These are phyloP conservation scores for Leptodactylus fuscus DNA, from an alignment of 2,113 vertebrate species.

Conservation along the genomic window DNA sequence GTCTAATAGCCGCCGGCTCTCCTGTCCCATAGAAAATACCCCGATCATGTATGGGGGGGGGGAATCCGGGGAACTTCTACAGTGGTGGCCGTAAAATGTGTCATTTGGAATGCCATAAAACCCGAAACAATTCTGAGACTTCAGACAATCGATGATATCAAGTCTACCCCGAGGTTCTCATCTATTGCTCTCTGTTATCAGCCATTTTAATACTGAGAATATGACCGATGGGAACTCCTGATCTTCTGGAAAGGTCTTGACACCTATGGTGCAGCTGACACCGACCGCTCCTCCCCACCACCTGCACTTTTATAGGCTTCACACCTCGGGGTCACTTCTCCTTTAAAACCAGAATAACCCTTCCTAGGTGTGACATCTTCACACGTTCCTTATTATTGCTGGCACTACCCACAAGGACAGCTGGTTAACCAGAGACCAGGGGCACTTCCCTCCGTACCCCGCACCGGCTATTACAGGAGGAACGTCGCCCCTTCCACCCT, in stretches of 20 bases:
- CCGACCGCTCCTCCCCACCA: not conserved
- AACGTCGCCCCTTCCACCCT: not conserved
- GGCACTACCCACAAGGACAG: not conserved
- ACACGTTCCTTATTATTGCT: not conserved
- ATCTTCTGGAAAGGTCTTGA: not conserved
- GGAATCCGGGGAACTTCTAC: too few species aligned
- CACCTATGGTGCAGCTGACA: not conserved
- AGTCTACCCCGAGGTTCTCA: too few species aligned
- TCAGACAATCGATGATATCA: too few species aligned
- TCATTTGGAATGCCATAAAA: too few species aligned
- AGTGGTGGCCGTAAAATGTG: too few species aligned
- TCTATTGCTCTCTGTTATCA: not conserved
- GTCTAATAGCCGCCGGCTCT: too few species aligned
- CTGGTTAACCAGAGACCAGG: constrained; percentile 13
- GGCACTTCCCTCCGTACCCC: not conserved
- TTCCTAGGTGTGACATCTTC: not conserved
- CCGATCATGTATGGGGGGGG: too few species aligned
- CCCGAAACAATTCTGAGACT: too few species aligned
- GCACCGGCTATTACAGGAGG: not conserved
- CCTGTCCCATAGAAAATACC: too few species aligned
- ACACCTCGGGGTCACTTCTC: not conserved
- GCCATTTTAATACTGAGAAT: not conserved
- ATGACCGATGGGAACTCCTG: not conserved
- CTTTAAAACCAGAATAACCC: not conserved
- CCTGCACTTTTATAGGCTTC: not conserved